A percentile compares a stretch with the other conserved stretches of the same genome.
Evolutionary conservation across 2,113 vertebrate species (phyloP).

Genomic region (Percopsis transmontana): DNA sequence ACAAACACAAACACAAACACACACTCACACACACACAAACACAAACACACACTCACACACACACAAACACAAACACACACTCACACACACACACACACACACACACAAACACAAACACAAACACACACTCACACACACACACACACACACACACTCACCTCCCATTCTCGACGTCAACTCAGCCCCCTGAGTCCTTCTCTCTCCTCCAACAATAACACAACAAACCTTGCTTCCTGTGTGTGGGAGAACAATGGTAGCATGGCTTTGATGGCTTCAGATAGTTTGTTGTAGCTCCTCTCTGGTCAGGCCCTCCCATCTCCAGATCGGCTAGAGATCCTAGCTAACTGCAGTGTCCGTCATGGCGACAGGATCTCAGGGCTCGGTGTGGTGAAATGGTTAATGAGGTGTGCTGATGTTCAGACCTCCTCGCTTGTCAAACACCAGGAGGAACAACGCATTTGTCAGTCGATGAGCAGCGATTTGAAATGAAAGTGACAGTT

Average conservation of each 20-base stretch:
- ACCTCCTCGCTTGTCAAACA: no score
- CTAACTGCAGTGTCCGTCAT: conserved; percentile 20
- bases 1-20: conserved; percentile 1
- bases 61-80: conserved; percentile 9
- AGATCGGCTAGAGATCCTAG: conserved; percentile 57
- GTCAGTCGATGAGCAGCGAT: no score
- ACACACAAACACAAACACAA: not conserved
- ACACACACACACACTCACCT: conserved; percentile 25
- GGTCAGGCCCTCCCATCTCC: conserved; percentile 49
- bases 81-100: not conserved
- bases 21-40: not conserved
- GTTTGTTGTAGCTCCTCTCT: conserved; percentile 61
- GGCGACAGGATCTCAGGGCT: conserved; percentile 38
- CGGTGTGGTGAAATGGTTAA: conserved; percentile 7
- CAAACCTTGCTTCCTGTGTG: conserved; percentile 74
- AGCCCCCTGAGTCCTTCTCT: conserved; percentile 43
- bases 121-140: conserved; percentile 11
- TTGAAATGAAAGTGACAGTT: no score
- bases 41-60: not conserved
- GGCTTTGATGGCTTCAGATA: conserved; percentile 76
- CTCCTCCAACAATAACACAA: conserved; percentile 81
- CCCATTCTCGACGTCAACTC: conserved; percentile 4
- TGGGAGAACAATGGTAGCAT: conserved; percentile 78
- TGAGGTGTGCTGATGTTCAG: not conserved
- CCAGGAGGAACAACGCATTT: no score